Evolutionary conservation across 1,140 invertebrate species (phyloP).

Genomic region (Rhagoletis zephyria): DNA sequence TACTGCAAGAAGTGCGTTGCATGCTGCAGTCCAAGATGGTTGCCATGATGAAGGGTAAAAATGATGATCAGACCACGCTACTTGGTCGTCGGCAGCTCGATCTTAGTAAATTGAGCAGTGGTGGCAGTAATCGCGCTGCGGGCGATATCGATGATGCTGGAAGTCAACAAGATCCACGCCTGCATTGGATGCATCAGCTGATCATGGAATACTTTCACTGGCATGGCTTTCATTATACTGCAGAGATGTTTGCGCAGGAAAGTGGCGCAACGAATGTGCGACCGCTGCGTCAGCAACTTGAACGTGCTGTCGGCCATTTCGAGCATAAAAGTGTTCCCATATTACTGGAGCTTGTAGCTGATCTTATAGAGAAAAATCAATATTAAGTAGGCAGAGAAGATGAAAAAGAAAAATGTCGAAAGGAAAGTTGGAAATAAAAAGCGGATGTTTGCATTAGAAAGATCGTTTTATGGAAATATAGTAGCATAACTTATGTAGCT

Average conservation of each 20-base stretch:
- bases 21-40: slow-evolving; percentile 56
- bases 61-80: neutral
- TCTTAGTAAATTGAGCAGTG: neutral
- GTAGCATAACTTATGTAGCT: neutral
- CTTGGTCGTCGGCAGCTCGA: neutral
- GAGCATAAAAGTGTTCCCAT: slow-evolving; percentile 54
- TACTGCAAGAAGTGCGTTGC: slow-evolving; percentile 55
- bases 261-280: slow-evolving; percentile 46
- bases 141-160: neutral
- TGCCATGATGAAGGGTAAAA: slow-evolving; percentile 55
- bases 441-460: neutral
- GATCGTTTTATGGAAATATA: neutral
- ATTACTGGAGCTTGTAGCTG: slow-evolving; percentile 51
- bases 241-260: slow-evolving; percentile 58
- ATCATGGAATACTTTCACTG: slow-evolving; percentile 59
- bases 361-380: slow-evolving; percentile 45
- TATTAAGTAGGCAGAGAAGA: neutral
- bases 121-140: neutral
- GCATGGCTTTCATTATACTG: slow-evolving; percentile 58
- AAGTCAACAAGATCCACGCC: slow-evolving; percentile 9
- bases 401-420: neutral
- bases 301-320: slow-evolving; percentile 30
- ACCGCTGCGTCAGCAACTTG: slow-evolving; percentile 49
- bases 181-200: slow-evolving; percentile 53
- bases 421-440: slow-evolving; percentile 24